These are phyloP conservation scores for Todiramphus saurophagus DNA, from an alignment of 2,113 vertebrate species.

Conservation along the genomic window DNA sequence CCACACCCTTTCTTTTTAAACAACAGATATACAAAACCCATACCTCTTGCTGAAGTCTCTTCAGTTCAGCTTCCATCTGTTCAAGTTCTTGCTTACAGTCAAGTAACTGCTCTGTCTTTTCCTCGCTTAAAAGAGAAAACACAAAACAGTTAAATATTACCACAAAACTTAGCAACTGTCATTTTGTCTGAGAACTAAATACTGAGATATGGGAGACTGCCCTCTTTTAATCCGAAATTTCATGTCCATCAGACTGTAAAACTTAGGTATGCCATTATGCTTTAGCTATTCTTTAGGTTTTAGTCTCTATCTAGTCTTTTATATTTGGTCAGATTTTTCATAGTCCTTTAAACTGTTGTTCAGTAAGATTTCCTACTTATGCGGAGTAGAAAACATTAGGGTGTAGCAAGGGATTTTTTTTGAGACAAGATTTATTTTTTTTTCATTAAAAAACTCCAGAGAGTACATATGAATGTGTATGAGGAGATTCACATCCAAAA, in stretches of 20 bases:
- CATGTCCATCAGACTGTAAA: background rate
- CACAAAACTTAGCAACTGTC: background rate
- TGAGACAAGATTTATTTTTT: background rate
- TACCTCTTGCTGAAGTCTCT: conserved; percentile 94
- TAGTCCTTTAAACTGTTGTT: background rate
- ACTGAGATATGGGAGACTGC: background rate
- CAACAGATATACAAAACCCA: background rate
- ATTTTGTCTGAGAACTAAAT: background rate
- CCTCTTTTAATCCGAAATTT: background rate
- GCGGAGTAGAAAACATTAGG: background rate
- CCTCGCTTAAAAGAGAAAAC: conserved; percentile 80
- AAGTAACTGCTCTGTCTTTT: conserved; percentile 95
- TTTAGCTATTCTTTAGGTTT: background rate
- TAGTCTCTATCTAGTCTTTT: background rate
- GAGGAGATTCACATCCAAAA: background rate
- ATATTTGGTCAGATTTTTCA: background rate
- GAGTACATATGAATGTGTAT: background rate
- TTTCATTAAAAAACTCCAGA: background rate
- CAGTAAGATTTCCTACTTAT: background rate
- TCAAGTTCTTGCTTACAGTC: conserved; percentile 96
- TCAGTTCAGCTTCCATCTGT: conserved; percentile 89
- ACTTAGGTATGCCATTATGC: background rate
- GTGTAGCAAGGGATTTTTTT: background rate
- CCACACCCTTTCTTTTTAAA: background rate
- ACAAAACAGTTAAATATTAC: background rate